Conservation (phyloP, 2,888 invertebrate species). For the Ctena decussata region DNA sequence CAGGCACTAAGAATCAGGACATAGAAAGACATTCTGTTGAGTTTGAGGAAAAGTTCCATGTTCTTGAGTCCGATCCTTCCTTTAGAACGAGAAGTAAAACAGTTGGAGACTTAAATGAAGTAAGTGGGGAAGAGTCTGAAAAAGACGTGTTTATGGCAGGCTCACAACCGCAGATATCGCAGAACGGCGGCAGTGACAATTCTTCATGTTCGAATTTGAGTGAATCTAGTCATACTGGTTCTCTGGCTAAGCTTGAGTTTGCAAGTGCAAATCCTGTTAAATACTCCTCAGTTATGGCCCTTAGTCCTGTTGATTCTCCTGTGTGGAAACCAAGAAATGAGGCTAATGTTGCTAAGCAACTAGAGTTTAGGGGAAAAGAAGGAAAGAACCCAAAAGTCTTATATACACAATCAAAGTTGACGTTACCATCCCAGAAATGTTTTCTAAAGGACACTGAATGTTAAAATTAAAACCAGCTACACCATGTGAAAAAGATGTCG, state of each 20-base stretch:
- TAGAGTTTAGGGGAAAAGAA: constrained; percentile 30
- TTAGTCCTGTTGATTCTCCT: constrained; percentile 94
- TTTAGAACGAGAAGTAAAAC: constrained; percentile 96
- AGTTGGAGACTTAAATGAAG: constrained; percentile 92
- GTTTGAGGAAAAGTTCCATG: constrained; percentile 93
- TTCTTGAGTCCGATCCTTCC: constrained; percentile 87
- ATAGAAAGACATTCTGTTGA: constrained; percentile 87
- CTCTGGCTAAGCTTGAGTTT: constrained; percentile 93
- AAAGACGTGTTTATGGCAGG: constrained; percentile 65
- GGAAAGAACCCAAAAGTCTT: not conserved
- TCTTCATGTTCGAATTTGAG: constrained; percentile 83
- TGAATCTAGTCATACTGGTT: constrained; percentile 80
- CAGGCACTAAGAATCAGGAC: constrained; percentile 64
- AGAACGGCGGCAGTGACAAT: constrained; percentile 66
- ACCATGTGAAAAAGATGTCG: too few relatives aligned
- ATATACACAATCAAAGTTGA: not conserved
- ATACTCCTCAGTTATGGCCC: constrained; percentile 91
- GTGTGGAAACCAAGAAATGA: constrained; percentile 92
- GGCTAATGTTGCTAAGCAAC: constrained; percentile 64
- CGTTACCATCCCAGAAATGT: not conserved
- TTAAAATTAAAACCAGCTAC: too few relatives aligned
- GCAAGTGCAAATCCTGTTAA: constrained; percentile 97
- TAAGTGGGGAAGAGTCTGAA: constrained; percentile 86
- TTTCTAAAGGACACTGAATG: constrained; percentile 59
- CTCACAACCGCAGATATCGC: constrained; percentile 68